Conservation (phyloP, 1,140 invertebrate genomes). For the Cotesia glomerata region DNA sequence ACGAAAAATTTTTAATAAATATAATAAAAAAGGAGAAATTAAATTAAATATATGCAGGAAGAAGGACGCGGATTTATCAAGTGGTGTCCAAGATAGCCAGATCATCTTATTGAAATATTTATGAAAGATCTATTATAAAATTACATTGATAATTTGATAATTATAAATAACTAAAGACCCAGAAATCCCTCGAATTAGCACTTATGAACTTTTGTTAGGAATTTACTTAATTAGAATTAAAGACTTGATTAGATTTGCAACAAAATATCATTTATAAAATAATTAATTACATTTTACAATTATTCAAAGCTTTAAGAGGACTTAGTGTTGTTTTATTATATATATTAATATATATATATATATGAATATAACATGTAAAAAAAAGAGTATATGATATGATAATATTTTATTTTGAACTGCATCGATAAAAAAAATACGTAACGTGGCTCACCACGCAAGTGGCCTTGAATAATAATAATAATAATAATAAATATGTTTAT, state of each 20-base stretch:
- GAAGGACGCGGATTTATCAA: slow-evolving; percentile 21
- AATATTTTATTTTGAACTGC: slow-evolving; percentile 1
- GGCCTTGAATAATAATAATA: slow-evolving; percentile 8
- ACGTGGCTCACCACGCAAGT: not conserved
- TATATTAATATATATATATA: too few relatives aligned
- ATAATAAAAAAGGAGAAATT: slow-evolving; percentile 2
- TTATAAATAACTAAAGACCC: not conserved
- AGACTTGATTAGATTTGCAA: too few relatives aligned
- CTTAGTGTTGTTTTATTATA: not conserved
- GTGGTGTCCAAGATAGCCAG: slow-evolving; percentile 34
- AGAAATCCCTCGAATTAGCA: slow-evolving; percentile 4
- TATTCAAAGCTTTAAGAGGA: not conserved
- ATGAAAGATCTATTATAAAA: slow-evolving; percentile 22
- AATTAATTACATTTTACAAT: not conserved
- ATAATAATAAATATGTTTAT: slow-evolving; percentile 18
- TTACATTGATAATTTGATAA: not conserved
- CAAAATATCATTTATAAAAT: too few relatives aligned
- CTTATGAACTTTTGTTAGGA: slow-evolving; percentile 11
- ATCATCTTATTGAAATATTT: slow-evolving; percentile 27
- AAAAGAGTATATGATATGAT: too few relatives aligned
- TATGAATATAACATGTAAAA: not conserved
- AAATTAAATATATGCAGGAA: not conserved
- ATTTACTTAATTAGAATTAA: not conserved
- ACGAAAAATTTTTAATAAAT: too few relatives aligned
- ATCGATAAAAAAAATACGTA: not conserved